A percentile compares a stretch with the other conserved stretches of the same genome.
Conservation (phyloP, 1,140 invertebrate genomes). For the Pogonognathellus flavescens region DNA sequence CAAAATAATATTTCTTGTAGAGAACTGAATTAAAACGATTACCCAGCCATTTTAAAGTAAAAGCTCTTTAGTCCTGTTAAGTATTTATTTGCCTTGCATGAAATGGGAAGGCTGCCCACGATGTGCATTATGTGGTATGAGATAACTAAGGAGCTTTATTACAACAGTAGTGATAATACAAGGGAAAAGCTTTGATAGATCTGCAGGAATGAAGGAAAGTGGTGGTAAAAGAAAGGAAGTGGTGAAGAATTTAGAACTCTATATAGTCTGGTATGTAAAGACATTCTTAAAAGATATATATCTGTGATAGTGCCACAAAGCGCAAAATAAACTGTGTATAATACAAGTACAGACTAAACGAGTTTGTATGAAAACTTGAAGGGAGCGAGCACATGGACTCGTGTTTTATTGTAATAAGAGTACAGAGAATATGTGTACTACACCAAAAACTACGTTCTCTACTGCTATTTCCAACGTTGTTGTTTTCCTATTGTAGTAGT, state of each 20-base stretch:
- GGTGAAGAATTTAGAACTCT: constrained; percentile 23
- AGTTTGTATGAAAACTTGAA: too few species aligned
- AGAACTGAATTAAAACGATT: constrained; percentile 2
- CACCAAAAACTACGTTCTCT: too few species aligned
- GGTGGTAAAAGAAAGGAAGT: constrained; percentile 23
- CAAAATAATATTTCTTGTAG: not conserved
- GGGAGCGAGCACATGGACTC: too few species aligned
- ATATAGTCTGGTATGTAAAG: not conserved
- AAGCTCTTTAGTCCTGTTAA: not conserved
- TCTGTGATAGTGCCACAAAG: not conserved
- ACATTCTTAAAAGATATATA: not conserved
- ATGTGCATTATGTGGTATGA: not conserved
- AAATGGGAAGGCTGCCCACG: constrained; percentile 2
- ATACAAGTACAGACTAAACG: too few species aligned
- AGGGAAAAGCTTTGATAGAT: constrained; percentile 32
- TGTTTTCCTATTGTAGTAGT: too few species aligned
- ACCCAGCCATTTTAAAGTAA: not conserved
- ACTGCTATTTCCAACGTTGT: too few species aligned
- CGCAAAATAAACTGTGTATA: not conserved
- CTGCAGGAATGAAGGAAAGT: not conserved
- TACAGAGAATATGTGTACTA: too few species aligned
- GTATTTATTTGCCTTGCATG: not conserved
- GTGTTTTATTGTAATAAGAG: too few species aligned
- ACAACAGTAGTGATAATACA: not conserved
- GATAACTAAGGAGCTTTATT: not conserved